phyloP scores from a whole-genome alignment of 2,888 invertebrate genomes.

The Plebejus melissa region DNA sequence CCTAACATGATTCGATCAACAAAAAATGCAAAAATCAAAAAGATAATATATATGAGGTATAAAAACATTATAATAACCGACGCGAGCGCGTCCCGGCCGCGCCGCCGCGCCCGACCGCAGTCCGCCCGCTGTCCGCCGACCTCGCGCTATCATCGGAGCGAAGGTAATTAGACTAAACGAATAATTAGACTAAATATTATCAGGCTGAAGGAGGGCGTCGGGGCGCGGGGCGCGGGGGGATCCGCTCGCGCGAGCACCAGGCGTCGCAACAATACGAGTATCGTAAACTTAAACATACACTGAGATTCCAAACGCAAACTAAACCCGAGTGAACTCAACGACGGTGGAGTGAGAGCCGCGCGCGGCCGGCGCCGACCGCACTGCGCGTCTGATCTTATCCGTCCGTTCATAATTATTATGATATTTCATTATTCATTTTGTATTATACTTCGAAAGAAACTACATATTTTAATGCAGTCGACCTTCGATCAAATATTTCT shows the following conservation, averaged over 20 bases:
- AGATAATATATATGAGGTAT: conserved; percentile 30
- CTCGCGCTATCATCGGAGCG: neutral
- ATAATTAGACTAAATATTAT: neutral
- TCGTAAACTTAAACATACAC: conserved; percentile 22
- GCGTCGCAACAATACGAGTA: neutral
- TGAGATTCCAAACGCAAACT: conserved; percentile 23
- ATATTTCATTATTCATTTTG: no score
- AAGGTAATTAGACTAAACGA: conserved; percentile 12
- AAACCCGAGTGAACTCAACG: conserved; percentile 19
- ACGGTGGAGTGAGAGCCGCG: conserved; percentile 5
- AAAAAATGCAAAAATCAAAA: conserved; percentile 34
- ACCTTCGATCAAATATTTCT: no score
- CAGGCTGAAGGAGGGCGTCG: neutral
- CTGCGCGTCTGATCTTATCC: neutral
- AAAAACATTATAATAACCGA: conserved; percentile 25
- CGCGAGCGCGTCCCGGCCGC: conserved; percentile 12
- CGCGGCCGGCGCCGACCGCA: neutral
- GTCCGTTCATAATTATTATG: neutral
- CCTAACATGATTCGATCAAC: conserved; percentile 32
- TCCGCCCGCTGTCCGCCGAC: neutral
- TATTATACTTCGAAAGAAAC: no score
- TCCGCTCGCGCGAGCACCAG: conserved; percentile 9
- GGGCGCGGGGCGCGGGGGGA: neutral
- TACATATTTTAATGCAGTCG: no score
- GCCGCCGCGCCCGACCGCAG: neutral